phyloP scores from a whole-genome alignment of 2,888 invertebrate genomes.

The Apodemia hepburni region DNA sequence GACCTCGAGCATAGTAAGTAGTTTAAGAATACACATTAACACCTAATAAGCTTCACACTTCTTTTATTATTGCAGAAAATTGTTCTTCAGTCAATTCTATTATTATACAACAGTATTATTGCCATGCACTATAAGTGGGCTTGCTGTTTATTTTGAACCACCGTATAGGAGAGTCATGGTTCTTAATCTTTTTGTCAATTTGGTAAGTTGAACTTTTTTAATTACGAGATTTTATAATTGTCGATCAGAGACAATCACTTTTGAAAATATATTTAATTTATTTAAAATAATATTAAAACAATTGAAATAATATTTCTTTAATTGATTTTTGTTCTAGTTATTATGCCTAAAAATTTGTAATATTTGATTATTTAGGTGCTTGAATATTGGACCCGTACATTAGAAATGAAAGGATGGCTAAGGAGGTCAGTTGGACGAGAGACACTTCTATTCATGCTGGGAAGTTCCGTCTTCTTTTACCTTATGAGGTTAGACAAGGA shows the following conservation, averaged over 20 bases:
- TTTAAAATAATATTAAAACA: not conserved
- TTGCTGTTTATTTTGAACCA: conserved; percentile 71
- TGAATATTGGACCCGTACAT: conserved; percentile 70
- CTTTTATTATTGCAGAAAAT: conserved; percentile 43
- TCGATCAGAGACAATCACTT: no score
- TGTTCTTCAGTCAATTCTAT: conserved; percentile 68
- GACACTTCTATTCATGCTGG: conserved; percentile 69
- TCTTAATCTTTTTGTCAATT: conserved; percentile 68
- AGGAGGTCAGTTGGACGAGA: conserved; percentile 62
- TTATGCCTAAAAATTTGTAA: not conserved
- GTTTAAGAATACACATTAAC: no score
- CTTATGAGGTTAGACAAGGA: conserved; percentile 68
- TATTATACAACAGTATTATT: conserved; percentile 70
- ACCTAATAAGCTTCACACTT: not conserved
- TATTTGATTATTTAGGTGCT: conserved; percentile 55
- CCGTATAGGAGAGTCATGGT: conserved; percentile 70
- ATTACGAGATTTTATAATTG: not conserved
- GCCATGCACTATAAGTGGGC: conserved; percentile 68
- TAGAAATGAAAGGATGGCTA: conserved; percentile 73
- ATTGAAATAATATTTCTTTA: no score
- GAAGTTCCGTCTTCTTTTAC: conserved; percentile 74
- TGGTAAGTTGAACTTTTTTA: conserved; percentile 50
- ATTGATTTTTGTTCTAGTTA: no score
- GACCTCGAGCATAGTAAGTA: no score
- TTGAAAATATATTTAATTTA: not conserved